Evolutionary conservation across 2,113 vertebrate species (phyloP), one percentile per base, ranked within the genome.

Genomic region (Dolichallabes microphthalmus): DNA sequence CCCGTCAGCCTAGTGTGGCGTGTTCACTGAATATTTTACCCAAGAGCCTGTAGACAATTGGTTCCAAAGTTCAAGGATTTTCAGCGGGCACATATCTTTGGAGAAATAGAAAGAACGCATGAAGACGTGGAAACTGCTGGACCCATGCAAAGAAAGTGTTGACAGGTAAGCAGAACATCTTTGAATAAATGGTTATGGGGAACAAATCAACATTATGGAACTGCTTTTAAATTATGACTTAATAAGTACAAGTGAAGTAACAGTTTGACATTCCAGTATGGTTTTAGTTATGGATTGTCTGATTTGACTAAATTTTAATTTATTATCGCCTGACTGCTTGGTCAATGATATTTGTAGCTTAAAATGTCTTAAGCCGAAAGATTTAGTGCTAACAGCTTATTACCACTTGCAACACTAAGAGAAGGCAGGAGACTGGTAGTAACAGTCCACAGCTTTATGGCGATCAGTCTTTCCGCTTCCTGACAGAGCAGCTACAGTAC

Each of bases 31-130:
- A 94, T 95, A 90, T 93, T 93, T 93, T 93, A 94, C 93, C 87
- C 89, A 89, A 90, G 90, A 89, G 89, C 85, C 90, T 86, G 81
- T 68, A 80, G 90, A 88, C 88, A 80, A 92, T 91, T 91, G 89
- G 92, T 92, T 94, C 92, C 94, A 95, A 95, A 94, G 94, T 93
- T 94, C 94, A 95, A 94, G 90, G 93, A 90, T 74, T 86, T 87
- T 88, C 82, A 85, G 30, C 60, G 81, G 92, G 90, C 87, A 35
- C 69, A 85, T 86, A 80, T 80, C 64, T 6, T 60, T 80, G 86
- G 85, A 77, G 81, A 80, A 74, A 66, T 57, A 66, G 81, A 79
- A 83, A 68, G 63, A 90, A 50, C 82, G 85, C 89, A 25, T 64
- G 85, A 78, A 35, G 52, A 86, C 58, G 78, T 55, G 84, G 87